Evolutionary conservation across 2,888 invertebrate genomes (phyloP), one percentile per base, ranked within the genome.

Genomic region (Caenorhabditis imperialis): DNA sequence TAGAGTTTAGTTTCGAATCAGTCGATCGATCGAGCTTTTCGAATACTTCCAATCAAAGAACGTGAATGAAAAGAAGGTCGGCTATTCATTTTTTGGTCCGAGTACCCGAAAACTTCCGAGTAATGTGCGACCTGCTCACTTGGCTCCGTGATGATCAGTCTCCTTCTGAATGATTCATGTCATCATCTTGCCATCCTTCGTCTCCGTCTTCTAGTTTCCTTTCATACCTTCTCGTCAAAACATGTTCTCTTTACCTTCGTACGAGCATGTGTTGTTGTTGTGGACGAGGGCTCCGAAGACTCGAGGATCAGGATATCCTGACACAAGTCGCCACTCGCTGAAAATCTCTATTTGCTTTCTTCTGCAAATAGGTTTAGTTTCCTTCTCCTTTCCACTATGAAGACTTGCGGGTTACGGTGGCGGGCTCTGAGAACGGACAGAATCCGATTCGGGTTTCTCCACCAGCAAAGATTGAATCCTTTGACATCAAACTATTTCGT

Each of bases 241-340:
- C 38, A 44, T 12, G 16, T 42, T 51, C 14, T 44, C 14, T 25
- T 33, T 44, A 14, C 33, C 16, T 40, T 18, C 33, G 44, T 20
- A 30, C 20, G 33, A 55, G 35, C 45, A 55, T 55, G 30, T 55
- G 42, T 45, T 42, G 42, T 45, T 51, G 42, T 50, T 42, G 27
- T 42, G 27, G 48, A 12, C 22, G 45, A 22, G 35, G 37, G n/a
- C 38, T 47, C 27, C 27, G 16, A 20, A 6, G 42, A 18, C n/a
- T 22, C 38, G 38, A 20, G 55, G 45, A 44, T 55, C 44, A 53
- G 37, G 63, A 54, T 51, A 63, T 42, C 27, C 44, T 51, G 51
- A 38, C 30, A 30, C 7, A 30, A 30, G 30, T 30, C 30, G 30
- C 30, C 30, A 10, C 30, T 3, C n/a, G 33, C 33, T 30, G 47